phyloP scores from a whole-genome alignment of 2,113 vertebrate species.

The Malurus elegans region DNA sequence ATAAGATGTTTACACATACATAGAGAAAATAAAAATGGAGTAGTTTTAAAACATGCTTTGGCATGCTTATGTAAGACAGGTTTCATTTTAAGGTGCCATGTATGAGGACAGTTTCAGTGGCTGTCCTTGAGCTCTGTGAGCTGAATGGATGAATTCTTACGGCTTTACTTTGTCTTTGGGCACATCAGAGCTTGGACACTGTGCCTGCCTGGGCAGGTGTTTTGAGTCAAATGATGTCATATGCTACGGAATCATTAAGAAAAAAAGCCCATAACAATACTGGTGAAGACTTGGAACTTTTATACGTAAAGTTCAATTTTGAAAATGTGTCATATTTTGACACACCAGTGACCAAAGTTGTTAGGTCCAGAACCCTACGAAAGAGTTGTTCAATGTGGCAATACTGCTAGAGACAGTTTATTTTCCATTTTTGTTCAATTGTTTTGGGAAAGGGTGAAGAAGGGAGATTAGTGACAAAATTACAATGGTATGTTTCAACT shows the following conservation, averaged over 20 bases:
- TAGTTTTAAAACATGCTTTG: not conserved
- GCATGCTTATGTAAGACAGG: not conserved
- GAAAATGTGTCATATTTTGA: not conserved
- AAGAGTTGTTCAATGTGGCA: not conserved
- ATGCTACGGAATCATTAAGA: not conserved
- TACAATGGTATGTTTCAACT: not conserved
- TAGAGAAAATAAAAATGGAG: not conserved
- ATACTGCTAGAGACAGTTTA: not conserved
- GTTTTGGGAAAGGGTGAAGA: not conserved
- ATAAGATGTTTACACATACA: not conserved
- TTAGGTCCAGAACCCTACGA: not conserved
- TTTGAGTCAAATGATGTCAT: not conserved
- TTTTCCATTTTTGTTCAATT: not conserved
- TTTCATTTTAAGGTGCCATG: not conserved
- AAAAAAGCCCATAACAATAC: fast-evolving
- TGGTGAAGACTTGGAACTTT: not conserved
- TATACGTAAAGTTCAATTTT: not conserved
- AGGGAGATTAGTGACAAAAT: not conserved
- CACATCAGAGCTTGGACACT: not conserved
- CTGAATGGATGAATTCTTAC: not conserved
- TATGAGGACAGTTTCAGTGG: not conserved
- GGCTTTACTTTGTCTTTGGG: not conserved
- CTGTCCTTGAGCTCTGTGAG: not conserved
- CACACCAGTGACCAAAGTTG: not conserved
- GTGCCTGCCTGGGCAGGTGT: not conserved